Base-by-base conservation (phyloP, 2,113 vertebrate genomes). In the Chlorocebus sabaeus region DNA sequence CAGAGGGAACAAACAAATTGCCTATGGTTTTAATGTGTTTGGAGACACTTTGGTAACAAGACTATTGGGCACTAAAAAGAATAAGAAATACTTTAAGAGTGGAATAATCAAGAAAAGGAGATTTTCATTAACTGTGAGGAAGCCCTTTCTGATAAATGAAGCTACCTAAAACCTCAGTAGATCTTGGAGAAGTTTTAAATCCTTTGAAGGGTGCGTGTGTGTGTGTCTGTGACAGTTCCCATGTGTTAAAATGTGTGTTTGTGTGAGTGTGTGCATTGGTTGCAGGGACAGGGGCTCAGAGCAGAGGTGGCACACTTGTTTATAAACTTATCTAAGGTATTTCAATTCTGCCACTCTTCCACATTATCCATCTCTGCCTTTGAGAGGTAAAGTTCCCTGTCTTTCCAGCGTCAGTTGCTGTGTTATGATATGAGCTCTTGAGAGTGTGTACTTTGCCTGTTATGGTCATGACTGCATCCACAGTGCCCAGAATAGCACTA, bases 371-470 rank as follows among this genome's bases (percentile, higher is more conserved):
- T 1, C n/a, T 43, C 11, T 8, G 7, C 2, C 17, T 13, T 2
- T 52, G 70, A 8, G 40, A 27, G 38, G 52, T 2, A 2, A 6
- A 57, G 30, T 5, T 20, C 1, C 5, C 5, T 0, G 57, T 40
- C 35, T 12, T 40, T 6, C 17, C 40, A 14, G 22, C 2, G 11
- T 30, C 61, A 14, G 20, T 16, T 10, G 64, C 52, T 81, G 13
- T 8, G 3, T 23, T 18, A 22, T 50, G 17, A 18, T 25, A 18
- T 20, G 38, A 79, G 81, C 17, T 70, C 59, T 45, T 23, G 25
- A 64, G 80, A 68, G 27, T 3, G 1, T 0, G 1, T 4, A 0
- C 4, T 8, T 35, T 35, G 43, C 35, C 10, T 6, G 1, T 27
- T 40, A 9, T 10, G 43, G 22, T 9, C 35, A 3, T 8, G 14